These are phyloP conservation scores for Pristionchus pacificus DNA, from an alignment of 1,140 invertebrate species.

Conservation along the genomic window DNA sequence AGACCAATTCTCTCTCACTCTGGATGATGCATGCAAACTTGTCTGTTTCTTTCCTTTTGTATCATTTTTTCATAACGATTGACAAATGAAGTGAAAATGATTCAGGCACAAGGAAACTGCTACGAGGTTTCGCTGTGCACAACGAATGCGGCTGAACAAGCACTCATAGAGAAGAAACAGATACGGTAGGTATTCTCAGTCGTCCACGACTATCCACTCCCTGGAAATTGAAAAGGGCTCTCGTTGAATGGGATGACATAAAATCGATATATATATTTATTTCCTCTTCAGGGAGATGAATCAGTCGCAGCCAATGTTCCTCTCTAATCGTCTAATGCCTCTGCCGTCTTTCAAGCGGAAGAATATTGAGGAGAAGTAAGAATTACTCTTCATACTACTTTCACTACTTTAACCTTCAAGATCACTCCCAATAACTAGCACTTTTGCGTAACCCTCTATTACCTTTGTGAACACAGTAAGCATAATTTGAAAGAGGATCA, in stretches of 20 bases:
- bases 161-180: constrained; percentile 32
- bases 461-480: too few species aligned
- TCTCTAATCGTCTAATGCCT: neutral
- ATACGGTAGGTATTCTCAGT: constrained; percentile 33
- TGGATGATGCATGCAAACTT: constrained; percentile 9
- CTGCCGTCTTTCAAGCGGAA: neutral
- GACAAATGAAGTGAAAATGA: neutral
- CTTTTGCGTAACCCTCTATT: too few species aligned
- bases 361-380: neutral
- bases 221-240: too few species aligned
- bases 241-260: too few species aligned
- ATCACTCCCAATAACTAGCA: too few species aligned
- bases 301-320: neutral
- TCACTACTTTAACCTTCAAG: neutral
- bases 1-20: neutral
- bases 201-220: too few species aligned
- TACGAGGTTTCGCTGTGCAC: constrained; percentile 15
- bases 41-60: constrained; percentile 4
- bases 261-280: neutral
- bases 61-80: neutral
- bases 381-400: neutral
- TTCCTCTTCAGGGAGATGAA: neutral
- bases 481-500: too few species aligned
- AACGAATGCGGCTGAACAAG: constrained; percentile 9
- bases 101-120: constrained; percentile 12